These are phyloP conservation scores for Dromaius novaehollandiae DNA, from an alignment of 2,113 vertebrate species.

Conservation along the genomic window DNA sequence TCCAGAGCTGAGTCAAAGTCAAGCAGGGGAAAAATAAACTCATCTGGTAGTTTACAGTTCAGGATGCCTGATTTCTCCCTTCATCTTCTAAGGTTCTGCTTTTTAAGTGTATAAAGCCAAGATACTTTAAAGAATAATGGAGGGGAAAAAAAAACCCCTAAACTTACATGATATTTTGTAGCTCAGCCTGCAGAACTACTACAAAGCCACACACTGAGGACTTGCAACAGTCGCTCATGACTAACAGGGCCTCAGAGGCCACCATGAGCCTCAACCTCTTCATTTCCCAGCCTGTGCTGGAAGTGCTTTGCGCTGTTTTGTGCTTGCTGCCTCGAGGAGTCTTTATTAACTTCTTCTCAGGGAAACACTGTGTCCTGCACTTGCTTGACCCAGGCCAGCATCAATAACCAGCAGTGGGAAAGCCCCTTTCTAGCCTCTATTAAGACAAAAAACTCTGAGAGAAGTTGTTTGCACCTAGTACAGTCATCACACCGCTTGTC, in stretches of 20 bases:
- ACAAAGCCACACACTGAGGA: not conserved
- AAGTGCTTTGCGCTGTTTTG: not conserved
- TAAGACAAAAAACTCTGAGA: not conserved
- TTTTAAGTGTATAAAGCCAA: not conserved
- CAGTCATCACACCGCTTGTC: not conserved
- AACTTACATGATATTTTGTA: not conserved
- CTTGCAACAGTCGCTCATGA: not conserved
- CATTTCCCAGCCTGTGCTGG: not conserved
- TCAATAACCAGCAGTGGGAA: not conserved
- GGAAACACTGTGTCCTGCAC: accelerated
- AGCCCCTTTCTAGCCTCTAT: not conserved
- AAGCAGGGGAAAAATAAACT: conserved; percentile 1
- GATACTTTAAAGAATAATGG: not conserved
- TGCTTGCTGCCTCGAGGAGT: not conserved
- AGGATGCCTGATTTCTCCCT: not conserved
- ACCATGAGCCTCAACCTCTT: not conserved
- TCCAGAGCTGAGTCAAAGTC: not conserved
- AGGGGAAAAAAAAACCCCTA: not conserved
- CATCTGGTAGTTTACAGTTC: not conserved
- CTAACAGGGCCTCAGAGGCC: not conserved
- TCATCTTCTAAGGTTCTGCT: not conserved
- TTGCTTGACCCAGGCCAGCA: not conserved
- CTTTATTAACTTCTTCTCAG: not conserved
- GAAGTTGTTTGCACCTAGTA: not conserved
- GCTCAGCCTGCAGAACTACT: not conserved